Percentiles rank a stretch among this genome's conserved stretches.
phyloP scores from a whole-genome alignment of 2,113 vertebrate genomes.

The Neotoma lepida region DNA sequence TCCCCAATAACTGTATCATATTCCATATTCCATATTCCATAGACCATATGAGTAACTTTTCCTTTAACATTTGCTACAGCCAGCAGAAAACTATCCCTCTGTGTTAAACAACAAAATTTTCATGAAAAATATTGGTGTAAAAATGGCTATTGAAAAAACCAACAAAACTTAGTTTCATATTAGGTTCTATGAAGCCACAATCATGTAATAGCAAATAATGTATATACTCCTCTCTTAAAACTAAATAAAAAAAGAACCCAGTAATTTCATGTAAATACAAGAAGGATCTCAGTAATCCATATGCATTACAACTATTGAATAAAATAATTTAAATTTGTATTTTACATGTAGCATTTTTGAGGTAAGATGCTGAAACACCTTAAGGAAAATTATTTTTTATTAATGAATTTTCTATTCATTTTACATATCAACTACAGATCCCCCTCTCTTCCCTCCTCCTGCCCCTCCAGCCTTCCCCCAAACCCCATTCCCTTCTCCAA shows the following conservation, averaged over 20 bases:
- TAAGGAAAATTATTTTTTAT: not conserved
- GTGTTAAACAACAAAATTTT: not conserved
- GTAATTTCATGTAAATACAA: not conserved
- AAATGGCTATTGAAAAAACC: constrained; percentile 37
- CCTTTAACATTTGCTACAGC: not conserved
- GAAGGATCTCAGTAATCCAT: not conserved
- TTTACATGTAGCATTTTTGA: not conserved
- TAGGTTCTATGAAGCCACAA: not conserved
- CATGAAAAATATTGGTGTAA: not conserved
- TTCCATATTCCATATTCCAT: not conserved
- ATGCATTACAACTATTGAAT: not conserved
- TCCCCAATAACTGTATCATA: not conserved
- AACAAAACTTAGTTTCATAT: not conserved
- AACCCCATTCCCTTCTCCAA: too few relatives aligned
- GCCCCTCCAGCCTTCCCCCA: too few relatives aligned
- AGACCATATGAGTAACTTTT: not conserved
- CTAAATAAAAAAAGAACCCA: not conserved
- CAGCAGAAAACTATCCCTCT: not conserved
- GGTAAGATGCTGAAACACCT: not conserved
- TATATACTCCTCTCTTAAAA: not conserved
- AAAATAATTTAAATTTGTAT: constrained; percentile 30
- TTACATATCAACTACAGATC: too few relatives aligned
- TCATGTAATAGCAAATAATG: not conserved
- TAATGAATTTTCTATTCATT: too few relatives aligned
- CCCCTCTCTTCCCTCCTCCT: too few relatives aligned